Percentiles rank a stretch among this genome's conserved stretches.
Evolutionary conservation across 2,113 vertebrate species (phyloP).

Genomic region (Phoxinus phoxinus): DNA sequence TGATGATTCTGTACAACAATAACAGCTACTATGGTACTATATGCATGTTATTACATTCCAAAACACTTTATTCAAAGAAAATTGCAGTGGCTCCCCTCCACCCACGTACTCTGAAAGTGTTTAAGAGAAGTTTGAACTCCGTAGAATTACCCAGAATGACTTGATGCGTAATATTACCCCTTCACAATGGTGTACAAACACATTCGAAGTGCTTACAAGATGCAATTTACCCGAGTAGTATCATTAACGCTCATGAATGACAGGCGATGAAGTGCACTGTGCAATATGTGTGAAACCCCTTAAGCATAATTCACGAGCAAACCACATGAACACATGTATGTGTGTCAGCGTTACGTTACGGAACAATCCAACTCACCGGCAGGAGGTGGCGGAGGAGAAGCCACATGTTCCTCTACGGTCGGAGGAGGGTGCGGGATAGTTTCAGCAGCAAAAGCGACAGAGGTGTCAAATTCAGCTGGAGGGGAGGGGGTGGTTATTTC

Average conservation of each 20-base stretch:
- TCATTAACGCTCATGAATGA: conserved; percentile 16
- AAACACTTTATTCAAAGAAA: background rate
- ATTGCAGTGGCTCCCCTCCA: background rate
- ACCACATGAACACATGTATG: background rate
- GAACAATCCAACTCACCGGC: conserved; percentile 65
- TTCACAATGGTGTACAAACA: background rate
- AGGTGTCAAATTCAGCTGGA: conserved; percentile 67
- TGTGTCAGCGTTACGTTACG: background rate
- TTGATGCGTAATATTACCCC: background rate
- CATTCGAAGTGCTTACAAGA: conserved; percentile 11
- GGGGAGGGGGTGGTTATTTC: conserved; percentile 40
- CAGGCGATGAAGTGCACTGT: conserved; percentile 6
- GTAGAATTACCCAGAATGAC: conserved; percentile 7
- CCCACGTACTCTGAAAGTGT: background rate
- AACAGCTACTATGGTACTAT: background rate
- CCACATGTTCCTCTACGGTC: conserved; percentile 16
- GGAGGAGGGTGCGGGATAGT: conserved; percentile 45
- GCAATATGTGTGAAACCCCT: background rate
- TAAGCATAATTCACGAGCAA: background rate
- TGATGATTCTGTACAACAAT: background rate
- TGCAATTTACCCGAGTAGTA: conserved; percentile 16
- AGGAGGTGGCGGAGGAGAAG: conserved; percentile 38
- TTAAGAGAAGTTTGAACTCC: conserved; percentile 1
- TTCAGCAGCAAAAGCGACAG: conserved; percentile 63
- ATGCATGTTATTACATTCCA: background rate